Conservation (phyloP, 1,140 invertebrate genomes). For the Drosophila parvula region DNA sequence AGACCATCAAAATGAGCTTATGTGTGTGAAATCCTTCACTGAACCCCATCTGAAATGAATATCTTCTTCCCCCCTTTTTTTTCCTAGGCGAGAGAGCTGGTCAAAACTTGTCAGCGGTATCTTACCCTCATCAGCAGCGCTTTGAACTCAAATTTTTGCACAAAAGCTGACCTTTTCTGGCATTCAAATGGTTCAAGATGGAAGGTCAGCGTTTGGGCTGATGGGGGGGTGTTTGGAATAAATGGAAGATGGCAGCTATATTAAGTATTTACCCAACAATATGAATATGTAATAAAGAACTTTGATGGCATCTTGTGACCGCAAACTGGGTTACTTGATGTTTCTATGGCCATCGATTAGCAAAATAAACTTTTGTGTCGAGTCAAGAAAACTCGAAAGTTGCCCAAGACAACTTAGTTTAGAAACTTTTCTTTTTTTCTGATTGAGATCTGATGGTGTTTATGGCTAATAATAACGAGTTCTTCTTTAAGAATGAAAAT, state of each 20-base stretch:
- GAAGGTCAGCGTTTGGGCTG: slow-evolving; percentile 5
- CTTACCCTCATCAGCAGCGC: slow-evolving; percentile 64
- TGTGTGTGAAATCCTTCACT: slow-evolving; percentile 20
- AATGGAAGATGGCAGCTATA: slow-evolving; percentile 12
- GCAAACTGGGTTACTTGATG: neutral
- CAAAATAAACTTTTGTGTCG: slow-evolving; percentile 3
- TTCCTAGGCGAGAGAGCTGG: neutral
- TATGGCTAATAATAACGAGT: neutral
- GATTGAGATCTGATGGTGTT: neutral
- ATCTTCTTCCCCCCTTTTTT: slow-evolving; percentile 5
- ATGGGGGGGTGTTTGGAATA: neutral
- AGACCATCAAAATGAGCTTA: slow-evolving; percentile 43
- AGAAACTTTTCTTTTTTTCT: neutral
- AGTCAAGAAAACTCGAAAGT: neutral
- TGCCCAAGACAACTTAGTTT: neutral
- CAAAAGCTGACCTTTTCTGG: slow-evolving; percentile 59
- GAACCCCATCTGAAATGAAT: slow-evolving; percentile 16
- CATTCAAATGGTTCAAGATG: slow-evolving; percentile 26
- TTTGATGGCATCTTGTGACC: slow-evolving; percentile 1
- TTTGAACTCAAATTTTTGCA: slow-evolving; percentile 47
- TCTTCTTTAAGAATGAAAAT: neutral
- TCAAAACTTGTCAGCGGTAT: slow-evolving; percentile 48
- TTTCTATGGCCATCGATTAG: slow-evolving; percentile 1
- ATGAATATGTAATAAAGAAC: slow-evolving; percentile 19
- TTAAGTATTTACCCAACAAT: slow-evolving; percentile 28